phyloP scores from a whole-genome alignment of 2,797 vertebrate species.

The Acanthurus leucopareius region DNA sequence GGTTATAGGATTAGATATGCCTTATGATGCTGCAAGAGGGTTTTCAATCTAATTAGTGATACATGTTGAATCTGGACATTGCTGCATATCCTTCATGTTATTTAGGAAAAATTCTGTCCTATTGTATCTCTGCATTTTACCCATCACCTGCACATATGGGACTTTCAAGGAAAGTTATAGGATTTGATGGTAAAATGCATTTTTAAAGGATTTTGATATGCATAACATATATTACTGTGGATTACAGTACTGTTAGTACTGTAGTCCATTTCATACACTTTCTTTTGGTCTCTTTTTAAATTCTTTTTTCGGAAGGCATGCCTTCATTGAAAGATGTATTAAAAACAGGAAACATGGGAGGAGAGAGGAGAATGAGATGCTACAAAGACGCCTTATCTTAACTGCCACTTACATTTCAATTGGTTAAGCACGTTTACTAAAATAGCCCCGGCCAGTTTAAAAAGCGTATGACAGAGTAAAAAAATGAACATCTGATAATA shows the following conservation, averaged over 20 bases:
- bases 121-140: not conserved
- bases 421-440: not conserved
- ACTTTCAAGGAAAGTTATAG: not conserved
- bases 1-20: constrained; percentile 23
- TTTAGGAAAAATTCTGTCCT: not conserved
- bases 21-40: not conserved
- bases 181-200: not conserved
- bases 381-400: not conserved
- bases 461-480: no score
- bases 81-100: not conserved
- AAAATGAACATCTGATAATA: no score
- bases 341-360: not conserved
- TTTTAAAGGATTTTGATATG: not conserved
- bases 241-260: no score
- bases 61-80: not conserved
- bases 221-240: not conserved
- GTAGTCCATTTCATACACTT: no score
- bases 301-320: not conserved
- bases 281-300: not conserved
- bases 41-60: constrained; percentile 24
- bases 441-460: not conserved
- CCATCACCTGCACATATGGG: not conserved
- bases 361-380: not conserved
- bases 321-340: not conserved
- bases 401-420: not conserved